Base-by-base conservation (phyloP, 2,113 vertebrate species). In the Boulengeromyrus knoepffleri region DNA sequence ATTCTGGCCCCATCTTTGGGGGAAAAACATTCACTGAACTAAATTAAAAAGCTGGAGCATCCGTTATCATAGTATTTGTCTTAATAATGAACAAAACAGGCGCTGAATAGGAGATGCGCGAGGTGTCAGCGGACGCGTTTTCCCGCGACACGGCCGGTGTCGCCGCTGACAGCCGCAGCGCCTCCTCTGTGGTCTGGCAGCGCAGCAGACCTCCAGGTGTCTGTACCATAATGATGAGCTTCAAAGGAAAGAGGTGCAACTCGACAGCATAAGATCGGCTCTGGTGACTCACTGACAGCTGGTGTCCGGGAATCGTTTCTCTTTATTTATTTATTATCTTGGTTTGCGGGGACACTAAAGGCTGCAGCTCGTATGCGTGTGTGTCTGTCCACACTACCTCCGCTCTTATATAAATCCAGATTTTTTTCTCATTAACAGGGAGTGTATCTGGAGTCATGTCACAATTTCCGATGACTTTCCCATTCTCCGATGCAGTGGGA, bases 221-320 rank as follows among this genome's bases (percentile, higher is more conserved):
- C 49, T 56, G 49, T 87, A 53, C 47, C 49, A 53, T 87, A 87
- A 87, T 87, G 85, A 87, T 53, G 85, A 53, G 85, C 49, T 87
- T 87, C 85, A 87, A 87, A 87, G 49, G 50, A n/a, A 87, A 56
- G 50, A 31, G 85, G 49, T 53, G 85, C n/a, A 87, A 19, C 49
- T 87, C 27, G 85, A 87, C 85, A 87, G 85, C 85, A 87, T 36
- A 52, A 87, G 49, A 87, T 47, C 85, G 47, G 85, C 19, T 31
- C 50, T 36, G 13, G 49, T 87, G 85, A 87, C 49, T 87, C 85
- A 87, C 13, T 87, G 49, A 87, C 85, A 87, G 85, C 47, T 87
- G 85, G 85, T 87, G 85, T 56, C 85, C 85, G 31, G n/a, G 50
- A 87, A 31, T 53, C 50, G 27, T 53, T 53, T 87, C n/a, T 87